A percentile compares a stretch with the other conserved stretches of the same genome.
These are phyloP conservation scores for Ophiothrix spiculata DNA, from an alignment of 35 echinoderm and acorn worm genomes.

Conservation along the genomic window DNA sequence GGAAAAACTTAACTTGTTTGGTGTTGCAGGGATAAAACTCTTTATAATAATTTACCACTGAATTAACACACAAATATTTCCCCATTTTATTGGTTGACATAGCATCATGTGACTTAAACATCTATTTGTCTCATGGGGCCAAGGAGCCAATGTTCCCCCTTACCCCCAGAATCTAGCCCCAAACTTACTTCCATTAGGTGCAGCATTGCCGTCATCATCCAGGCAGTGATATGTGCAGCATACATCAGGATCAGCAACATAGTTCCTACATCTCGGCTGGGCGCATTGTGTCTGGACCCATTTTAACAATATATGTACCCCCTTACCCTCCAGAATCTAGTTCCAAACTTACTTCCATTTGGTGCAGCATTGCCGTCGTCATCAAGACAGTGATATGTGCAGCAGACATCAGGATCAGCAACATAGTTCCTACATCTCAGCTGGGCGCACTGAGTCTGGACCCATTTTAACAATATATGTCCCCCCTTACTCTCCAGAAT, in stretches of 20 bases:
- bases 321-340: too few species aligned
- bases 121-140: neutral
- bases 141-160: neutral
- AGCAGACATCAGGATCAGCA: constrained; percentile 36
- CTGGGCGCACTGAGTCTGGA: constrained; percentile 23
- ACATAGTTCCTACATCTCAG: constrained; percentile 31
- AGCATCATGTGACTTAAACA: neutral
- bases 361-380: constrained; percentile 1
- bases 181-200: constrained; percentile 11
- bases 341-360: constrained; percentile 25
- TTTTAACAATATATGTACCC: too few species aligned
- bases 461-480: too few species aligned
- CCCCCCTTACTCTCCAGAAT: too few species aligned
- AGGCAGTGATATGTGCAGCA: constrained; percentile 51
- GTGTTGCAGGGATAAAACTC: neutral
- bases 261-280: constrained; percentile 36
- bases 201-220: constrained; percentile 9
- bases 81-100: neutral
- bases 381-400: constrained; percentile 37
- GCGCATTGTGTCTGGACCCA: constrained; percentile 33
- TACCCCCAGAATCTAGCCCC: neutral
- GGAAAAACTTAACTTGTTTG: neutral
- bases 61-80: neutral
- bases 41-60: neutral
- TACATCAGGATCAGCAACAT: constrained; percentile 17